Evolutionary conservation across 2,113 vertebrate genomes (phyloP).

Genomic region (Plotosus lineatus): DNA sequence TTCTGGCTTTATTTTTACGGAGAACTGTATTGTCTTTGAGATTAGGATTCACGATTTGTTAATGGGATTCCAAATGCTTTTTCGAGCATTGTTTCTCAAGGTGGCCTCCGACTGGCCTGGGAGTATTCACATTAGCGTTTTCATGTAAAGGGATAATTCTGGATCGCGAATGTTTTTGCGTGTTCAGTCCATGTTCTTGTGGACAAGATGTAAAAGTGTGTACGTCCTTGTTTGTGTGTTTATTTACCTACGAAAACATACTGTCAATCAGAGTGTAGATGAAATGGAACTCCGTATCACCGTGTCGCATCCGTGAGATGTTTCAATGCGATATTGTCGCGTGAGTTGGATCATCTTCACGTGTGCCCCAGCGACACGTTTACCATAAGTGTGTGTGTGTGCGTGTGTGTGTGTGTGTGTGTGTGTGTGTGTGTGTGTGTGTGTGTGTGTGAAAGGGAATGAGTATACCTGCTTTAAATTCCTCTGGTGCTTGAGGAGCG

Average conservation of each 20-base stretch:
- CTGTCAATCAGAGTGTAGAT: background rate
- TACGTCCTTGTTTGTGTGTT: background rate
- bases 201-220: background rate
- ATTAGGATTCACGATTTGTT: background rate
- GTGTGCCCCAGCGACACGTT: slow-evolving; percentile 26
- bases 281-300: slow-evolving; percentile 14
- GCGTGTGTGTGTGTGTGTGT: slow-evolving; percentile 5
- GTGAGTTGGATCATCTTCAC: slow-evolving; percentile 32
- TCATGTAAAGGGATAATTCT: background rate
- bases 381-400: slow-evolving; percentile 21
- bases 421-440: slow-evolving; percentile 7
- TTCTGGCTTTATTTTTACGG: background rate
- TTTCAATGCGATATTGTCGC: background rate
- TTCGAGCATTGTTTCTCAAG: background rate
- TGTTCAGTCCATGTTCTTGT: no score
- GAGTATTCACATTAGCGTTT: background rate
- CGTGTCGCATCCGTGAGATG: slow-evolving; percentile 21
- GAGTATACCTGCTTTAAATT: slow-evolving; percentile 49
- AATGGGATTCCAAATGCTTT: background rate
- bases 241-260: background rate
- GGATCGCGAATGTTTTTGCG: no score
- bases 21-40: background rate
- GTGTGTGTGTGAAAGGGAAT: slow-evolving; percentile 13
- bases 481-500: slow-evolving; percentile 43
- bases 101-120: background rate